These are phyloP conservation scores for Acanthis flammea DNA, from an alignment of 2,797 vertebrate species.

Conservation along the genomic window DNA sequence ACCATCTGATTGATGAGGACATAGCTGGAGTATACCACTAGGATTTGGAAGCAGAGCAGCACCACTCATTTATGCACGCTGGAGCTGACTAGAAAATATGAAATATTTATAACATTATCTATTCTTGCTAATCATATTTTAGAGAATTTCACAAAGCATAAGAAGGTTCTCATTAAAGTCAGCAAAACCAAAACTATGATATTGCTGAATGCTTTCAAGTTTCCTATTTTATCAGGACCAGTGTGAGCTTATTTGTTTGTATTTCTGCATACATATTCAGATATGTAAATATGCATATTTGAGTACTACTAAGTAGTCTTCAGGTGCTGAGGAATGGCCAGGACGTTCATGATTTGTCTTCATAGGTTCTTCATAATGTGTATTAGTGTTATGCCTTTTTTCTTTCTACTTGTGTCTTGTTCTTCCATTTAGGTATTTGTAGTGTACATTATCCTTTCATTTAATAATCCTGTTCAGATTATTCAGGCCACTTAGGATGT, in stretches of 20 bases:
- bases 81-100: not conserved
- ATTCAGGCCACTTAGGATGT: not conserved
- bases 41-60: constrained; percentile 15
- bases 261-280: not conserved
- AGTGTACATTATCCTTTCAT: not conserved
- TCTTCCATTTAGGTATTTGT: not conserved
- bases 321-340: not conserved
- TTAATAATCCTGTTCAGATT: not conserved
- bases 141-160: not conserved
- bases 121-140: not conserved
- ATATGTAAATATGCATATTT: not conserved
- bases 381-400: not conserved
- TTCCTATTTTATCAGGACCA: not conserved
- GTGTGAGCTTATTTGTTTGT: not conserved
- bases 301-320: not conserved
- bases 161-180: not conserved
- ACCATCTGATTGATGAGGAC: constrained; percentile 27
- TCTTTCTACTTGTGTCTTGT: not conserved
- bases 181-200: not conserved
- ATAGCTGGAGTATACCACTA: not conserved
- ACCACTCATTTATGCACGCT: not conserved
- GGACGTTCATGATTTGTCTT: not conserved
- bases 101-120: constrained; percentile 22
- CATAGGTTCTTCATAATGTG: not conserved
- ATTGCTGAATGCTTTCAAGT: not conserved